Percentiles rank a stretch among this genome's conserved stretches.
phyloP scores from a whole-genome alignment of 2,797 vertebrate genomes.

The Eulemur mongoz region DNA sequence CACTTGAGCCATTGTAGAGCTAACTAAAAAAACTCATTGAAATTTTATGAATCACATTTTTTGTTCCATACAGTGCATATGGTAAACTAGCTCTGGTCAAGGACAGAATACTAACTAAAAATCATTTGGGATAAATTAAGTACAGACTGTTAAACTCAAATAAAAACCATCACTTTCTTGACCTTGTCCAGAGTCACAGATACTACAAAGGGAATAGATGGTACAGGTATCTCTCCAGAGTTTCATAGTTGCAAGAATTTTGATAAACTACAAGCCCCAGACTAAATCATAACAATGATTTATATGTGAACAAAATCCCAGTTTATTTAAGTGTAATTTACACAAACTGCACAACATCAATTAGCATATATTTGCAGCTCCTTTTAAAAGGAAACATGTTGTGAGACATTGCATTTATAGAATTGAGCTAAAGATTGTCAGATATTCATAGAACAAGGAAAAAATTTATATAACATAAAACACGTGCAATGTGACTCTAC shows the following conservation, averaged over 20 bases:
- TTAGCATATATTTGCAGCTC: constrained; percentile 10
- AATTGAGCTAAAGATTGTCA: constrained; percentile 28
- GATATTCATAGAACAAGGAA: constrained; percentile 15
- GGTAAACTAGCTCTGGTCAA: neutral
- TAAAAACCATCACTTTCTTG: neutral
- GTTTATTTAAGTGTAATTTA: constrained; percentile 36
- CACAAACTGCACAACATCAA: neutral
- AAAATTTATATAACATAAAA: neutral
- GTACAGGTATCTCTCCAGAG: neutral
- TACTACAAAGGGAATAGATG: neutral
- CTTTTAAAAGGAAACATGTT: constrained; percentile 17
- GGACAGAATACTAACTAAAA: constrained; percentile 5
- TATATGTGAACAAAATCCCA: neutral
- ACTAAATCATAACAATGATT: neutral
- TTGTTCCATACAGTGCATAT: neutral
- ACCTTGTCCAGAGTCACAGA: constrained; percentile 6
- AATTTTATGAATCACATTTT: constrained; percentile 19
- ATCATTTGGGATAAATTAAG: constrained; percentile 51
- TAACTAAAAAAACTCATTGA: neutral
- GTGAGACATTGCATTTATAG: neutral
- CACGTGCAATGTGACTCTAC: neutral
- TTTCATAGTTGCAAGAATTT: neutral
- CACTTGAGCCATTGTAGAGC: neutral
- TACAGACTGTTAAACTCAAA: constrained; percentile 3
- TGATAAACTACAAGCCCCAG: constrained; percentile 1